phyloP scores from a whole-genome alignment of 2,888 invertebrate species.

The Drosophila tripunctata region DNA sequence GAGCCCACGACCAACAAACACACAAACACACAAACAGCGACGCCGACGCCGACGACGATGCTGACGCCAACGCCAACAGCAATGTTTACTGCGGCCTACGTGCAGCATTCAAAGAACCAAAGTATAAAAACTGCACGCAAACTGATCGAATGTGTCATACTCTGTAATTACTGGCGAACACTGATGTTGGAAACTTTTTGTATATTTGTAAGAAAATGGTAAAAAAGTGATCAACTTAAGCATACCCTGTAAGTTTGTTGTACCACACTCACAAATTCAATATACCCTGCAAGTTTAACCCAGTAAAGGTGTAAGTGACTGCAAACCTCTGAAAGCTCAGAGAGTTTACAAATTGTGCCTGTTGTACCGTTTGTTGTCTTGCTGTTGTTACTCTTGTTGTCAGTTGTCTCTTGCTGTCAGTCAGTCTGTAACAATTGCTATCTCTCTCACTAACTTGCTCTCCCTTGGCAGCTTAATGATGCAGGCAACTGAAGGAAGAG shows the following conservation, averaged over 20 bases:
- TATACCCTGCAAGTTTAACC: too few species aligned
- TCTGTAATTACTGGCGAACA: conserved; percentile 4
- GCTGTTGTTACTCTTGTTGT: conserved; percentile 22
- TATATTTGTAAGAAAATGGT: too few species aligned
- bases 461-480: conserved; percentile 51
- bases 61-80: conserved; percentile 3
- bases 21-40: conserved; percentile 8
- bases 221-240: neutral
- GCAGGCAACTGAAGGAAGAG: conserved; percentile 20
- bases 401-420: conserved; percentile 38
- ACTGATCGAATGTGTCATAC: neutral
- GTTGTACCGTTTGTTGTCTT: conserved; percentile 16
- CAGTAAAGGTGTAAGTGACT: too few species aligned
- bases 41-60: neutral
- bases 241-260: neutral
- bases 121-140: conserved; percentile 10
- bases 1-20: conserved; percentile 24
- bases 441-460: neutral
- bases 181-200: neutral
- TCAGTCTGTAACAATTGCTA: conserved; percentile 14
- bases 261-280: too few species aligned
- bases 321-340: conserved; percentile 1
- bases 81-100: conserved; percentile 33
- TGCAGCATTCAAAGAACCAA: conserved; percentile 23
- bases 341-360: conserved; percentile 27